Conservation (phyloP, 2,888 invertebrate species). For the Diaphora mendica region DNA sequence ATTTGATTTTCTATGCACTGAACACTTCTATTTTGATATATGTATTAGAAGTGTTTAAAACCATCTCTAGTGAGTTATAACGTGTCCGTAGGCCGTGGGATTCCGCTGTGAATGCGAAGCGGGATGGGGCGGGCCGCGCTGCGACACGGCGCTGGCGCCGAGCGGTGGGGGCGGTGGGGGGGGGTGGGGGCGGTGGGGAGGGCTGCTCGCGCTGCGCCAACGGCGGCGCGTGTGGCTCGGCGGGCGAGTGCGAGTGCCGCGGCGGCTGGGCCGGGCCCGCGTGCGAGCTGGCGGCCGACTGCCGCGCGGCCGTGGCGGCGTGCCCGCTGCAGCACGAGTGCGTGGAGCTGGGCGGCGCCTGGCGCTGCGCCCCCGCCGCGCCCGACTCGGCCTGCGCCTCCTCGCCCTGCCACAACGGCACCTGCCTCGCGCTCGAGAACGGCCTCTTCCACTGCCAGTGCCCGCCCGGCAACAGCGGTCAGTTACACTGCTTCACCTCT, state of each 20-base stretch:
- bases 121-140: slow-evolving; percentile 88
- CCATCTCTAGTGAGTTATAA: background rate
- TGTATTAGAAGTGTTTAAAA: too few species aligned
- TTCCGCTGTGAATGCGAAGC: slow-evolving; percentile 90
- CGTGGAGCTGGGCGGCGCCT: slow-evolving; percentile 75
- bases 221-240: slow-evolving; percentile 86
- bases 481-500: slow-evolving; percentile 26
- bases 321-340: slow-evolving; percentile 81
- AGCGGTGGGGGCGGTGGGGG: slow-evolving; percentile 70
- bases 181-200: slow-evolving; percentile 78
- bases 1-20: too few species aligned
- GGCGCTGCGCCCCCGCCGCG: slow-evolving; percentile 87
- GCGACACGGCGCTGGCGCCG: slow-evolving; percentile 72
- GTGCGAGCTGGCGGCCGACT: slow-evolving; percentile 89
- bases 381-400: slow-evolving; percentile 89
- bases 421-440: slow-evolving; percentile 88
- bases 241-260: slow-evolving; percentile 87
- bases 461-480: slow-evolving; percentile 75
- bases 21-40: too few species aligned
- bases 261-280: slow-evolving; percentile 88
- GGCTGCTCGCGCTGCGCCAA: slow-evolving; percentile 47
- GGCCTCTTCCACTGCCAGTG: slow-evolving; percentile 91
- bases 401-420: slow-evolving; percentile 91
- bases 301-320: slow-evolving; percentile 80
- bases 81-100: slow-evolving; percentile 62